Base-by-base conservation (phyloP, 2,113 vertebrate genomes). In the Cygnus atratus region DNA sequence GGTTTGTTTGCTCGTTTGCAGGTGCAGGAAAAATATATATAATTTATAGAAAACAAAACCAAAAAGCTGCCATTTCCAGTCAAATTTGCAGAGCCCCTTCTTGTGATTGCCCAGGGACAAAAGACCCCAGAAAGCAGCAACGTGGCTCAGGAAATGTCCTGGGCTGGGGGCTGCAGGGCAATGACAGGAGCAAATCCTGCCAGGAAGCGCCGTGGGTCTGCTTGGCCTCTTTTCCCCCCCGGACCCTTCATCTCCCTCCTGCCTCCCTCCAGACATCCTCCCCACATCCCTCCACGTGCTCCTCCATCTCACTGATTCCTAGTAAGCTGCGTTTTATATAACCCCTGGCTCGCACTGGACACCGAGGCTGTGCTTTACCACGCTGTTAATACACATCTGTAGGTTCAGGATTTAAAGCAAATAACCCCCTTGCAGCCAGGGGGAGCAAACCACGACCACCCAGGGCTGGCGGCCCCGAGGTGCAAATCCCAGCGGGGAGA, bases 261-360 rank as follows among this genome's bases (percentile, higher is more conserved):
- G 62, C 50, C 59, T 88, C 52, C 48, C 35, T 11, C 70, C 87
- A 82, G 58, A 33, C 84, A 66, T 66, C 81, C 78, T 76, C 75
- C 41, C 33, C 0, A 1, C 79, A 73, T 63, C 67, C 55, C 79
- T 90, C 80, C 80, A 26, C 2, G 4, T 29, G 57, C 65, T 84
- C 22, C 86, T 74, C 50, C 29, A 3, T 93, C 93, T 83, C 83
- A 70, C 92, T 81, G 70, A 84, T 87, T 94, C 90, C 65, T 48
- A 39, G 75, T 95, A 95, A 94, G 94, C 95, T 86, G 46, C 46
- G 35, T 81, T 96, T 96, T 95, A 92, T 61, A 28, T 87, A 94
- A 96, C 68, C 68, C 43, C 79, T 58, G 72, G 39, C n/a, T 73
- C 59, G 35, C 1, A 6, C 67, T n/a, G 61, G 80, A 57, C 76